Conservation (phyloP, 2,888 invertebrate genomes). For the Malthinus seriepunctatus region DNA sequence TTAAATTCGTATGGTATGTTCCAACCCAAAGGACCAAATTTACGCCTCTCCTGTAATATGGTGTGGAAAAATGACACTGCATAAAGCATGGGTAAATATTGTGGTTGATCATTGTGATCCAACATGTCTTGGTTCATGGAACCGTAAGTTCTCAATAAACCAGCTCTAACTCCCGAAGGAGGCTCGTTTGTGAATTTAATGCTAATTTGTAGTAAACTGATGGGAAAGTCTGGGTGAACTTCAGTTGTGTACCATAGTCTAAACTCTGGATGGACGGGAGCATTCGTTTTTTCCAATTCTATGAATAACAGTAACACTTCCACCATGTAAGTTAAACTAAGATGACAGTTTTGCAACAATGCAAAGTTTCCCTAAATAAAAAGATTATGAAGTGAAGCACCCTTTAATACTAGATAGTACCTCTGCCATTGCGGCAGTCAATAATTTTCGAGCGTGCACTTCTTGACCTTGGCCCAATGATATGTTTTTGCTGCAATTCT, state of each 20-base stretch:
- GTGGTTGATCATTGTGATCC: slow-evolving; percentile 77
- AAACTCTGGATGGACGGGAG: slow-evolving; percentile 61
- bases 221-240: slow-evolving; percentile 75
- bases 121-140: slow-evolving; percentile 83
- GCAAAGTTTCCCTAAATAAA: slow-evolving; percentile 77
- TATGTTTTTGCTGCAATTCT: slow-evolving; percentile 69
- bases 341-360: slow-evolving; percentile 85
- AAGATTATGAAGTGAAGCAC: neutral
- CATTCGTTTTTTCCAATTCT: slow-evolving; percentile 62
- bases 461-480: slow-evolving; percentile 91
- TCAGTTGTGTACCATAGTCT: slow-evolving; percentile 90
- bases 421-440: slow-evolving; percentile 62
- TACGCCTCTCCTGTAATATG: slow-evolving; percentile 82
- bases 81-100: slow-evolving; percentile 82
- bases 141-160: slow-evolving; percentile 79
- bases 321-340: slow-evolving; percentile 82
- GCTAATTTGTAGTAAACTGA: slow-evolving; percentile 81
- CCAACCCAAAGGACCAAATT: slow-evolving; percentile 90
- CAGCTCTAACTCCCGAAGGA: slow-evolving; percentile 84
- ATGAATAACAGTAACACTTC: slow-evolving; percentile 70
- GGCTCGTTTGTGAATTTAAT: slow-evolving; percentile 91
- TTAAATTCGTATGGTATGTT: slow-evolving; percentile 93
- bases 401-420: slow-evolving; percentile 43
- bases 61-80: slow-evolving; percentile 86
- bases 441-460: slow-evolving; percentile 75